A percentile compares a stretch with the other conserved stretches of the same genome.
phyloP scores from a whole-genome alignment of 1,140 invertebrate species.

The Anastrepha ludens region DNA sequence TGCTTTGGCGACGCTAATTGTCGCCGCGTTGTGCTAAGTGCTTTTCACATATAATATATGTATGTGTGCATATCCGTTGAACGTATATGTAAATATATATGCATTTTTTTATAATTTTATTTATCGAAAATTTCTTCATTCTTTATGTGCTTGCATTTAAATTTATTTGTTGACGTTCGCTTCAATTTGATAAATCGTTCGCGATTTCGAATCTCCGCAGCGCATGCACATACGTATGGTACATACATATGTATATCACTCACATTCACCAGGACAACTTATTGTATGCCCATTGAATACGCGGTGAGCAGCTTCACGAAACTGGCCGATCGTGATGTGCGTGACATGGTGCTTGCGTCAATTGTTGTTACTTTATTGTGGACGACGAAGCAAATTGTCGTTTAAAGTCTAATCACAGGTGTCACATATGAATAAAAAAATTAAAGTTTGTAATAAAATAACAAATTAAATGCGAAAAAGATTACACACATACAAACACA shows the following conservation, averaged over 20 bases:
- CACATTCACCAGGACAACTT: slow-evolving; percentile 21
- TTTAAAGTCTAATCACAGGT: slow-evolving; percentile 43
- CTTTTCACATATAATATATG: not conserved
- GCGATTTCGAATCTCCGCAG: slow-evolving; percentile 24
- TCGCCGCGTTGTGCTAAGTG: not conserved
- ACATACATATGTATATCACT: not conserved
- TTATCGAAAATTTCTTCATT: not conserved
- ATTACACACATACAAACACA: slow-evolving; percentile 15
- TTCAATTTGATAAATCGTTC: slow-evolving; percentile 56
- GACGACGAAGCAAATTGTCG: not conserved
- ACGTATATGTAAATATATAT: too few relatives aligned
- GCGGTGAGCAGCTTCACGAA: not conserved
- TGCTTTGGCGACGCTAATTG: not conserved
- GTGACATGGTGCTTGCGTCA: slow-evolving; percentile 43
- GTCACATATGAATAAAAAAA: slow-evolving; percentile 23
- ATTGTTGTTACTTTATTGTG: not conserved
- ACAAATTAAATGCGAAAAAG: slow-evolving; percentile 8
- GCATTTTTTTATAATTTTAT: too few relatives aligned
- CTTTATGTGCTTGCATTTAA: not conserved
- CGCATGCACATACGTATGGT: too few relatives aligned
- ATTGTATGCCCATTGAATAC: too few relatives aligned
- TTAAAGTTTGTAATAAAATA: not conserved
- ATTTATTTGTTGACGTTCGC: slow-evolving; percentile 54
- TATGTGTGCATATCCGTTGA: not conserved
- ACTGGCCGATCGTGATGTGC: slow-evolving; percentile 34